Evolutionary conservation across 2,888 invertebrate genomes (phyloP).

Genomic region (Lithophane ornitopus): DNA sequence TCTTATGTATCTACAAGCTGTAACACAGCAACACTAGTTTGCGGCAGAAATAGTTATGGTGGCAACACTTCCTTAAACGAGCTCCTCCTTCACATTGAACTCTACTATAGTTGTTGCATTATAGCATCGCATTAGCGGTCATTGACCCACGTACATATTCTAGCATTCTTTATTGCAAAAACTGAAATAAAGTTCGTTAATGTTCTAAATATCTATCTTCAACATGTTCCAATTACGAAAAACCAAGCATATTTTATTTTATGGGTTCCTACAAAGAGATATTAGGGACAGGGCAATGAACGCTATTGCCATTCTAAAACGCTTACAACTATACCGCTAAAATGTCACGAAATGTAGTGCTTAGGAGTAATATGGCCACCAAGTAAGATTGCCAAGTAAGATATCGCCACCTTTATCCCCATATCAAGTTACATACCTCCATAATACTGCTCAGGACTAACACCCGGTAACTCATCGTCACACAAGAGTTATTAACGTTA

Average conservation of each 20-base stretch:
- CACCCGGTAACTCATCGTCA: conserved; percentile 45
- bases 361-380: background rate
- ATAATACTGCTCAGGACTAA: conserved; percentile 13
- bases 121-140: background rate
- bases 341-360: background rate
- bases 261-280: too few relatives aligned
- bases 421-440: conserved; percentile 26
- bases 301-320: background rate
- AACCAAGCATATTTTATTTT: background rate
- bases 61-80: background rate
- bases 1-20: background rate
- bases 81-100: background rate
- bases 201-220: background rate
- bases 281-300: background rate
- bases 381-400: conserved; percentile 13
- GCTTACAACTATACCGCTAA: background rate
- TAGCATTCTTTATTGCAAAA: background rate
- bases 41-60: background rate
- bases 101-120: background rate
- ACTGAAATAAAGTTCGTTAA: background rate
- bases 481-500: conserved; percentile 38
- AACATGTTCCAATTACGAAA: background rate
- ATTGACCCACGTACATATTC: background rate
- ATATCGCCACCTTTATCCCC: conserved; percentile 13
- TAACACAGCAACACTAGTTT: background rate